These are phyloP conservation scores for Hemicentrotus pulcherrimus DNA, from an alignment of 35 echinoderm and acorn worm genomes.

Conservation along the genomic window DNA sequence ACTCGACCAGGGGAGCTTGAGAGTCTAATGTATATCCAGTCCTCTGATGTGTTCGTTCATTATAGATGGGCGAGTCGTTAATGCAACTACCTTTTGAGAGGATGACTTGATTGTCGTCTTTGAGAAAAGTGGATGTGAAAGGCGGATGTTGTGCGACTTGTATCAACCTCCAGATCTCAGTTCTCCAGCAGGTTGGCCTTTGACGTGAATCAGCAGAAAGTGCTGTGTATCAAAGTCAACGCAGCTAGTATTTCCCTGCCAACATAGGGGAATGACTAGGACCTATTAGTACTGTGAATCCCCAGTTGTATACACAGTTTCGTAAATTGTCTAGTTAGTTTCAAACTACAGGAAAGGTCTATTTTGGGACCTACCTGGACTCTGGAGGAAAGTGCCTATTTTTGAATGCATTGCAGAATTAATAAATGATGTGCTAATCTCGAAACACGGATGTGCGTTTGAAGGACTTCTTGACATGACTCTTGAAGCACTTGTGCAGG, in stretches of 20 bases:
- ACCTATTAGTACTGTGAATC: not conserved
- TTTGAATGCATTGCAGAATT: not conserved
- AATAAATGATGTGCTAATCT: not conserved
- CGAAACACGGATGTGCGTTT: not conserved
- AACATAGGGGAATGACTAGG: not conserved
- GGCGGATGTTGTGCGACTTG: conserved; percentile 6
- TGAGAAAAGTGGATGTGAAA: not conserved
- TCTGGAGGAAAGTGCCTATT: not conserved
- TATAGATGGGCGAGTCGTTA: conserved; percentile 16
- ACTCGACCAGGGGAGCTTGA: not conserved
- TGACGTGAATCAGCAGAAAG: not conserved
- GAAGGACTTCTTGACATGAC: not conserved
- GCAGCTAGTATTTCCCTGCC: not conserved
- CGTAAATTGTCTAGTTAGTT: not conserved
- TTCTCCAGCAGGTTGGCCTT: not conserved
- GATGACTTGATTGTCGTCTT: conserved; percentile 6
- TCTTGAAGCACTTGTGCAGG: not conserved
- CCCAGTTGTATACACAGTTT: not conserved
- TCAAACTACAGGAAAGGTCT: not conserved
- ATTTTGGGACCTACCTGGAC: not conserved
- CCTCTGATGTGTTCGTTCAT: not conserved
- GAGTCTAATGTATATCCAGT: conserved; percentile 2
- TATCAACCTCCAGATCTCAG: not conserved
- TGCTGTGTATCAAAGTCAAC: not conserved
- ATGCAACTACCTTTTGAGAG: not conserved